Conservation (phyloP, 2,113 vertebrate species). For the Xiphorhynchus elegans region DNA sequence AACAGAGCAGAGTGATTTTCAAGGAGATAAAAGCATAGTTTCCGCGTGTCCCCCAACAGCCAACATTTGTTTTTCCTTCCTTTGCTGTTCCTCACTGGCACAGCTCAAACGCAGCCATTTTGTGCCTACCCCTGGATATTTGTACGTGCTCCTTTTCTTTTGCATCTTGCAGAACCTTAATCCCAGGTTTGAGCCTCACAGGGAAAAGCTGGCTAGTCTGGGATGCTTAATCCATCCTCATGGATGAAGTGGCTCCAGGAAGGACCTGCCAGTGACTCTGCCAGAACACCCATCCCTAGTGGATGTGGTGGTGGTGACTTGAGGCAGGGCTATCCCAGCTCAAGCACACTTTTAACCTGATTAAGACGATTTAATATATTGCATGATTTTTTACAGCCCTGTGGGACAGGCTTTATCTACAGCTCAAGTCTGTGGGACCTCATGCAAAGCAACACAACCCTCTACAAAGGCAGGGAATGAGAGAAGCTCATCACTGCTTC, state of each 20-base stretch:
- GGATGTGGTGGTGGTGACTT: neutral
- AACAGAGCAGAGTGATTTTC: conserved; percentile 35
- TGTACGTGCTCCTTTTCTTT: conserved; percentile 11
- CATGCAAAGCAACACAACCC: neutral
- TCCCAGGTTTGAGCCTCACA: neutral
- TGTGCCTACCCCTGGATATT: conserved; percentile 20
- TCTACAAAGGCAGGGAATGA: neutral
- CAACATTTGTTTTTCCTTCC: neutral
- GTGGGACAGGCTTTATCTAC: neutral
- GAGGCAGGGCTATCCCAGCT: neutral
- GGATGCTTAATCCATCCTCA: conserved; percentile 7
- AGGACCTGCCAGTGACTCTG: neutral
- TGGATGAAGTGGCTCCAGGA: neutral
- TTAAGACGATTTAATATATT: neutral
- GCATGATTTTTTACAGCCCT: accelerated
- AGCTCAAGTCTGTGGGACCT: neutral
- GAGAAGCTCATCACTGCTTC: neutral
- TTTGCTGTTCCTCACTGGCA: neutral
- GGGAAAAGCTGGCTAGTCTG: neutral
- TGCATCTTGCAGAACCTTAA: neutral
- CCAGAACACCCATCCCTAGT: neutral
- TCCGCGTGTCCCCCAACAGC: neutral
- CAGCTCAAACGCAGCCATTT: conserved; percentile 53
- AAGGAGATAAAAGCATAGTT: conserved; percentile 1
- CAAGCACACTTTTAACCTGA: neutral